Percentiles rank a stretch among this genome's conserved stretches.
These are phyloP conservation scores for Mohoua ochrocephala DNA, from an alignment of 2,113 vertebrate species.

Conservation along the genomic window DNA sequence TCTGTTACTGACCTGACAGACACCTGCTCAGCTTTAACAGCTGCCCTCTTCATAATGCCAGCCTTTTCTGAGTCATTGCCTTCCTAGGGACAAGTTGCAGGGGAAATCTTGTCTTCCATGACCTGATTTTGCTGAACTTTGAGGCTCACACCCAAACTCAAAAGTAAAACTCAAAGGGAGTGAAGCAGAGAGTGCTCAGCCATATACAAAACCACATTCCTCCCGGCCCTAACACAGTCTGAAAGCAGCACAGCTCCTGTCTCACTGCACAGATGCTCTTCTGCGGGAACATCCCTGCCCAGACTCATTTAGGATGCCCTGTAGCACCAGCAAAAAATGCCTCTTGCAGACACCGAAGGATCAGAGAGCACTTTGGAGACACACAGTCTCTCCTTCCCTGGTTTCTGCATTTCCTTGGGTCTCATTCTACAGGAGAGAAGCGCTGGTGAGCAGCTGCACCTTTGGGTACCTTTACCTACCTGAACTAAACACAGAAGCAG, in stretches of 20 bases:
- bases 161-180: background rate
- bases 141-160: background rate
- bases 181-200: background rate
- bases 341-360: background rate
- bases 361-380: background rate
- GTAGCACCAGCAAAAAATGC: background rate
- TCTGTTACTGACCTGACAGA: background rate
- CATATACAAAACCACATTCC: background rate
- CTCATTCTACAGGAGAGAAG: background rate
- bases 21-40: background rate
- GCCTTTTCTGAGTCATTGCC: background rate
- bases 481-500: background rate
- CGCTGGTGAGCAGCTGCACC: background rate
- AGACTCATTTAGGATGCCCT: background rate
- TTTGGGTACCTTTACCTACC: background rate
- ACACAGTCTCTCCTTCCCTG: background rate
- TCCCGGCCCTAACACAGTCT: background rate
- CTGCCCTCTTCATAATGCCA: background rate
- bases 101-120: background rate
- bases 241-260: background rate
- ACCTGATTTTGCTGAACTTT: background rate
- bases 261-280: background rate
- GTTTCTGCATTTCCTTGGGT: background rate
- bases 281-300: background rate
- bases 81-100: background rate